These are phyloP conservation scores for Onychomys torridus DNA, from an alignment of 2,797 vertebrate genomes.

Conservation along the genomic window DNA sequence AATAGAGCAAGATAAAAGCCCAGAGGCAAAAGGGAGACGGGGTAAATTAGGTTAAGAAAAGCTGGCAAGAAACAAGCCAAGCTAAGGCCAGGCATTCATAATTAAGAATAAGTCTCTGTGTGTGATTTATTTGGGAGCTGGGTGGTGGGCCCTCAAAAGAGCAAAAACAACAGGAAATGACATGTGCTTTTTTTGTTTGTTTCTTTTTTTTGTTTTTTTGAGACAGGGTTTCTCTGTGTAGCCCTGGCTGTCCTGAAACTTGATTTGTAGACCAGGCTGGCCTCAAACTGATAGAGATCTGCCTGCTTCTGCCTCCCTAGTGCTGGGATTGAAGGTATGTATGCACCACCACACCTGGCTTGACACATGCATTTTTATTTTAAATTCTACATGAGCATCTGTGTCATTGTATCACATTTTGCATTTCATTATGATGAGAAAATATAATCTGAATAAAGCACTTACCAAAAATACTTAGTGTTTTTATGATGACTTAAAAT, in stretches of 20 bases:
- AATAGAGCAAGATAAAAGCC: too few relatives aligned
- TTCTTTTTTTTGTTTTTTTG: background rate
- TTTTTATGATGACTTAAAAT: background rate
- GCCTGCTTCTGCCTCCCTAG: background rate
- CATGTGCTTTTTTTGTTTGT: background rate
- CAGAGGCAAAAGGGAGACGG: too few relatives aligned
- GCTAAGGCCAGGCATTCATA: too few relatives aligned
- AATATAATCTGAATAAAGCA: constrained; percentile 15
- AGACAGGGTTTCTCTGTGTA: background rate
- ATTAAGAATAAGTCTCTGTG: too few relatives aligned
- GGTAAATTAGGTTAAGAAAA: too few relatives aligned
- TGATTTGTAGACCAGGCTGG: background rate
- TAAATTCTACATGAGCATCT: background rate
- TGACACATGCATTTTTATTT: background rate
- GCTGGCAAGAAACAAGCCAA: too few relatives aligned
- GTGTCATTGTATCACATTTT: background rate
- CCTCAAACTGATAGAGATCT: background rate
- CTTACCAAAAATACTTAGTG: background rate
- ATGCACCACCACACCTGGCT: background rate
- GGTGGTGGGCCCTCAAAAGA: too few relatives aligned
- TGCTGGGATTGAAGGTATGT: background rate
- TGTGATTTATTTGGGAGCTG: too few relatives aligned
- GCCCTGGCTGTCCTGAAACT: background rate
- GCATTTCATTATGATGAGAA: background rate
- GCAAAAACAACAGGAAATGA: background rate